A percentile compares a stretch with the other conserved stretches of the same genome.
Evolutionary conservation across 2,113 vertebrate species (phyloP).

Genomic region (Talpa occidentalis): DNA sequence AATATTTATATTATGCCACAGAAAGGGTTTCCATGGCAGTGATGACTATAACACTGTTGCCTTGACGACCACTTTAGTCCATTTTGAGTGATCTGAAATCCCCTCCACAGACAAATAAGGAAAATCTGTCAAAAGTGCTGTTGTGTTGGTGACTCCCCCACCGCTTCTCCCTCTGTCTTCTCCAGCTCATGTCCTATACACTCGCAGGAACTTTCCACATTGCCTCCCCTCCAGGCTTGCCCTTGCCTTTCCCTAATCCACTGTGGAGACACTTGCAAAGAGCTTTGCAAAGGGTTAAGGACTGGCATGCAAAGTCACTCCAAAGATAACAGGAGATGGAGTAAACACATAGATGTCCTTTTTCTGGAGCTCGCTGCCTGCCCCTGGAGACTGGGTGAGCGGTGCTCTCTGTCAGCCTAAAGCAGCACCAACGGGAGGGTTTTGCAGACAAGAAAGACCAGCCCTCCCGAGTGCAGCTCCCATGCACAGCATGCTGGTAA

Average conservation of each 20-base stretch:
- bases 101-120: slow-evolving; percentile 86
- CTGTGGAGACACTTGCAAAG: not conserved
- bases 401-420: not conserved
- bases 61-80: slow-evolving; percentile 87
- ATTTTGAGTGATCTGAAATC: slow-evolving; percentile 84
- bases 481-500: not conserved
- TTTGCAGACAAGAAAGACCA: not conserved
- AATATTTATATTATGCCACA: slow-evolving; percentile 89
- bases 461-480: not conserved
- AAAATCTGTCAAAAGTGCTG: slow-evolving; percentile 72
- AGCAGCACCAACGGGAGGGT: not conserved
- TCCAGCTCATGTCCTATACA: not conserved
- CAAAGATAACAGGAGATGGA: slow-evolving; percentile 63
- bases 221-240: not conserved
- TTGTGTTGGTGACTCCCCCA: not conserved
- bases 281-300: slow-evolving; percentile 49
- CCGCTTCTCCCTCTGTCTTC: not conserved
- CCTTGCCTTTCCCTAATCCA: not conserved
- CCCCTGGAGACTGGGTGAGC: not conserved
- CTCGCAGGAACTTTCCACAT: not conserved
- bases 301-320: slow-evolving; percentile 36
- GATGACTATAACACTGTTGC: slow-evolving; percentile 83
- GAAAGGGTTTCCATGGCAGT: slow-evolving; percentile 90
- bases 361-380: slow-evolving; percentile 54
- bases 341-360: slow-evolving; percentile 55